Conservation (phyloP, 2,113 vertebrate genomes). For the Scomber colias region DNA sequence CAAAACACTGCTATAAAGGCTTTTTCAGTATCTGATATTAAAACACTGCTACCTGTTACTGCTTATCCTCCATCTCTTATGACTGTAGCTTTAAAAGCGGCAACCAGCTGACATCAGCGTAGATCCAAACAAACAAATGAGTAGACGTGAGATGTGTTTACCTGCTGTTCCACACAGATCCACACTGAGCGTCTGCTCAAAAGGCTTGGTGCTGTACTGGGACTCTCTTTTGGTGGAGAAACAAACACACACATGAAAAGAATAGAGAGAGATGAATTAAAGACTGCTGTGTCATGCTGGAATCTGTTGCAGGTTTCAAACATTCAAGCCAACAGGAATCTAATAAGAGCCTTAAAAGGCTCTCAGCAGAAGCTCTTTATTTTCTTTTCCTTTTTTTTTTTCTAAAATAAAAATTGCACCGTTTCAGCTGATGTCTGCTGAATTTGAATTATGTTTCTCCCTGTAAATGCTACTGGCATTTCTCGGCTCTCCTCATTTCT, state of each 20-base stretch:
- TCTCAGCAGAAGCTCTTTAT: background rate
- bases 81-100: background rate
- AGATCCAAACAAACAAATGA: background rate
- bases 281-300: slow-evolving; percentile 23
- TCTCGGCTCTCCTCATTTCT: slow-evolving; percentile 51
- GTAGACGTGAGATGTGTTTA: slow-evolving; percentile 68
- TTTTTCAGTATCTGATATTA: too few species aligned
- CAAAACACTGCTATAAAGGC: too few species aligned
- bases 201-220: slow-evolving; percentile 87
- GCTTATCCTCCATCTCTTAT: too few species aligned
- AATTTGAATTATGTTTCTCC: slow-evolving; percentile 51
- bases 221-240: slow-evolving; percentile 73
- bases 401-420: slow-evolving; percentile 17
- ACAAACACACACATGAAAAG: slow-evolving; percentile 27
- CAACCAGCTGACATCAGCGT: background rate
- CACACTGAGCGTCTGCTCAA: slow-evolving; percentile 92
- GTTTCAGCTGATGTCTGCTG: slow-evolving; percentile 52
- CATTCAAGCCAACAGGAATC: slow-evolving; percentile 17
- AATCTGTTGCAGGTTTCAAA: slow-evolving; percentile 29
- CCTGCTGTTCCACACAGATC: slow-evolving; percentile 98
- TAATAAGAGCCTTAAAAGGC: slow-evolving; percentile 17
- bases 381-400: too few species aligned
- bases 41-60: too few species aligned
- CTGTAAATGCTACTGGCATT: slow-evolving; percentile 39
- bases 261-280: slow-evolving; percentile 20